These are phyloP conservation scores for Microtus richardsoni DNA, from an alignment of 2,113 vertebrate genomes.

Conservation along the genomic window DNA sequence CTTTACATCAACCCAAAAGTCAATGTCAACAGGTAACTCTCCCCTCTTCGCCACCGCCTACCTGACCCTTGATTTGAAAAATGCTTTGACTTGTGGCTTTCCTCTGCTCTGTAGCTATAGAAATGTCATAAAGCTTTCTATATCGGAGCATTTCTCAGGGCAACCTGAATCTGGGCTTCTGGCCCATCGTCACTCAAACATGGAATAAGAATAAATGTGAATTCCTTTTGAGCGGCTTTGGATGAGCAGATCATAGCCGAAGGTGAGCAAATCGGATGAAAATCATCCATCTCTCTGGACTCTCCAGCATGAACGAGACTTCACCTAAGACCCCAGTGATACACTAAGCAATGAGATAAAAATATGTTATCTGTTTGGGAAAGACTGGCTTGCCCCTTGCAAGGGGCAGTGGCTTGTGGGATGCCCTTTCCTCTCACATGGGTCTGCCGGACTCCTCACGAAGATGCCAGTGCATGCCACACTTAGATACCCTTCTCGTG, in stretches of 20 bases:
- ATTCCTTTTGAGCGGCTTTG: neutral
- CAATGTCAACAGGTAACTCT: neutral
- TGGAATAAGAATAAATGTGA: neutral
- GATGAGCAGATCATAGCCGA: neutral
- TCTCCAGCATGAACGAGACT: accelerated
- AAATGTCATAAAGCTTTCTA: neutral
- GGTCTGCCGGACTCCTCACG: neutral
- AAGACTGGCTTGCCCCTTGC: neutral
- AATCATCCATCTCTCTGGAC: too few relatives aligned
- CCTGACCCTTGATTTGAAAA: neutral
- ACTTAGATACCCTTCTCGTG: neutral
- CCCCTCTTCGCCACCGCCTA: too few relatives aligned
- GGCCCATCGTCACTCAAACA: neutral
- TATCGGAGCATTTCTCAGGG: neutral
- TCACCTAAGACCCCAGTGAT: neutral
- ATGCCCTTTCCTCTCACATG: neutral
- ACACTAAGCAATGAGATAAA: too few relatives aligned
- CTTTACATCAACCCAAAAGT: neutral
- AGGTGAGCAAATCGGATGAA: neutral
- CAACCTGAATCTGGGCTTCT: neutral
- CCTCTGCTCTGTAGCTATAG: neutral
- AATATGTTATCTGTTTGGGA: too few relatives aligned
- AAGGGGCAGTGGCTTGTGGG: neutral
- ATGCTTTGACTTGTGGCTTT: neutral
- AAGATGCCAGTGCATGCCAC: neutral